Conservation (phyloP, 2,888 invertebrate genomes). For the Idaea aversata region DNA sequence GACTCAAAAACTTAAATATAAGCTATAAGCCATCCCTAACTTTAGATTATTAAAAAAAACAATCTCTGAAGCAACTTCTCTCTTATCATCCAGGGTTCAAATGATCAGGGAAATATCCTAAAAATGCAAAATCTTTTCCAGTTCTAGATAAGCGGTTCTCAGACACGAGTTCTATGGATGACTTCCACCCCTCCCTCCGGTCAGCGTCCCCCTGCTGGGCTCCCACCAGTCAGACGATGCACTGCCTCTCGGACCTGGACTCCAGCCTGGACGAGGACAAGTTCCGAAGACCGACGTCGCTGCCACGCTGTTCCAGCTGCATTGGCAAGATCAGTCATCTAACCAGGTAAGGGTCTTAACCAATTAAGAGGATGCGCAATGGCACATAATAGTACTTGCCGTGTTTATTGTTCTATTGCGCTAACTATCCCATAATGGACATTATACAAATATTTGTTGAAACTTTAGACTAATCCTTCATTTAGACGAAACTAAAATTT, state of each 20-base stretch:
- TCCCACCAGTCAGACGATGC: slow-evolving; percentile 71
- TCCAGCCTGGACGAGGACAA: slow-evolving; percentile 67
- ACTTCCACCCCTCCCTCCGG: slow-evolving; percentile 65
- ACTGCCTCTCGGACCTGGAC: slow-evolving; percentile 71
- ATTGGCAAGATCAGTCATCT: slow-evolving; percentile 88
- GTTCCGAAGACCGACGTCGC: slow-evolving; percentile 63
- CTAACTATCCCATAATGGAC: too few species aligned
- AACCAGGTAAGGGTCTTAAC: slow-evolving; percentile 61
- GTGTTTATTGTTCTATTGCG: too few species aligned
- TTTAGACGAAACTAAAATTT: too few species aligned
- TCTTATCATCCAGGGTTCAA: too few species aligned
- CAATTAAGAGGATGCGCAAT: neutral
- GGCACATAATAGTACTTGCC: too few species aligned
- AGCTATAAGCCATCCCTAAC: too few species aligned
- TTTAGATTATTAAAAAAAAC: too few species aligned
- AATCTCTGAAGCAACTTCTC: too few species aligned
- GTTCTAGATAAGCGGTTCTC: slow-evolving; percentile 74
- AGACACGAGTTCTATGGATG: slow-evolving; percentile 70
- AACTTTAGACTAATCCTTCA: too few species aligned
- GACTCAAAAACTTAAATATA: too few species aligned
- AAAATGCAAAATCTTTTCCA: slow-evolving; percentile 27
- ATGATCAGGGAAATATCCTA: neutral
- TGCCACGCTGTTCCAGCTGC: slow-evolving; percentile 87
- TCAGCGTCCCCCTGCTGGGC: slow-evolving; percentile 71
- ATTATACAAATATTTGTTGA: too few species aligned